Conservation (phyloP, 2,888 invertebrate genomes). For the Heliconius ethilla region DNA sequence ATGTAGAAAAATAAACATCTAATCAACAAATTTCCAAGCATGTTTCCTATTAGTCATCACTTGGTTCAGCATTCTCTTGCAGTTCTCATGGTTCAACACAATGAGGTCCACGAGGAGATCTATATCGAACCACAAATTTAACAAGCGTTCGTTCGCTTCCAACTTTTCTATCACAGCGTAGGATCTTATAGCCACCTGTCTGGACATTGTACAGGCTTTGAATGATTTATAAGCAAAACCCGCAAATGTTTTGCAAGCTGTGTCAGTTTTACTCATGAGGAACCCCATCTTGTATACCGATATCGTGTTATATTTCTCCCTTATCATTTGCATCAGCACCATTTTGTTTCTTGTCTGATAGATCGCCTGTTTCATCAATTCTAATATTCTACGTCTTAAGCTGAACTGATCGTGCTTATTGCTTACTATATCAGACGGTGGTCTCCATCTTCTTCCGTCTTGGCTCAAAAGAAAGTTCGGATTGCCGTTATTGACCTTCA, state of each 20-base stretch:
- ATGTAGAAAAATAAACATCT: conserved; percentile 13
- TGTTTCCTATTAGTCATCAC: conserved; percentile 43
- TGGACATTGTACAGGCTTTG: conserved; percentile 44
- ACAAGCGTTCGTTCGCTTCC: conserved; percentile 51
- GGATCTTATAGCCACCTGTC: conserved; percentile 7
- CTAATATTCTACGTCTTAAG: conserved; percentile 52
- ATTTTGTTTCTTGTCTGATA: conserved; percentile 62
- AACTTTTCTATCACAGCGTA: conserved; percentile 46
- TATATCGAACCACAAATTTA: conserved; percentile 56
- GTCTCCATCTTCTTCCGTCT: conserved; percentile 53
- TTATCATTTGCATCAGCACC: conserved; percentile 57
- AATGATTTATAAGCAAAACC: conserved; percentile 48
- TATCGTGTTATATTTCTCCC: conserved; percentile 47
- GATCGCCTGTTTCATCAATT: conserved; percentile 63
- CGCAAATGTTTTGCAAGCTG: conserved; percentile 51
- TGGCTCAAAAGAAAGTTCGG: conserved; percentile 43
- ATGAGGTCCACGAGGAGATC: conserved; percentile 56
- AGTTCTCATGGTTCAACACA: conserved; percentile 49
- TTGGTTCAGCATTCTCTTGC: conserved; percentile 41
- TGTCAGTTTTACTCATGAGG: conserved; percentile 59
- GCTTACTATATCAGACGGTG: conserved; percentile 31
- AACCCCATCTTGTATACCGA: conserved; percentile 66
- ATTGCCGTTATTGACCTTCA: conserved; percentile 52
- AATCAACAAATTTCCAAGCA: conserved; percentile 53
- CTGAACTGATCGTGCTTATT: conserved; percentile 47